These are phyloP conservation scores for Sternotherus odoratus DNA, from an alignment of 2,797 vertebrate species.

Conservation along the genomic window DNA sequence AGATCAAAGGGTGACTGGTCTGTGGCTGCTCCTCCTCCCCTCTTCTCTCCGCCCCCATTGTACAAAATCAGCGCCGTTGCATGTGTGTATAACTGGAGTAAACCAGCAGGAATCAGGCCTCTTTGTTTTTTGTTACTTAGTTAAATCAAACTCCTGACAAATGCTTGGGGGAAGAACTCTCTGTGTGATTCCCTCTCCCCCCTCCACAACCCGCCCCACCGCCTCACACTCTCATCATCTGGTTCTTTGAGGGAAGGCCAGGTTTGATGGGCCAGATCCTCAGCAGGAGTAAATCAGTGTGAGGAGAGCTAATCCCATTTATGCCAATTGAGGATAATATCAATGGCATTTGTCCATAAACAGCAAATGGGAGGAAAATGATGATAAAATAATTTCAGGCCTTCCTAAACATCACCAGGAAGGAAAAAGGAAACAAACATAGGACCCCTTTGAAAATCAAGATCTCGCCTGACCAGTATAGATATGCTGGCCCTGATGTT, in stretches of 20 bases:
- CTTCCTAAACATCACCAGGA: neutral
- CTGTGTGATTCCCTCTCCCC: too few species aligned
- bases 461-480: neutral
- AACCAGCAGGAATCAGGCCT: neutral
- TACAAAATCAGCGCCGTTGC: neutral
- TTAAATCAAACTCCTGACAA: neutral
- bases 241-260: too few species aligned
- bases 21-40: neutral
- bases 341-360: too few species aligned
- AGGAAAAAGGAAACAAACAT: neutral
- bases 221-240: too few species aligned
- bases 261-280: neutral
- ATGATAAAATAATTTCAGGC: neutral
- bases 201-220: too few species aligned
- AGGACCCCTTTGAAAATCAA: neutral
- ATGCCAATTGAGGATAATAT: neutral
- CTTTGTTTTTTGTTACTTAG: neutral
- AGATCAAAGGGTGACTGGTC: neutral
- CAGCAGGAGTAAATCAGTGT: neutral
- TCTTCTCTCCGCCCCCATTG: neutral
- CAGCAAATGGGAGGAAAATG: neutral
- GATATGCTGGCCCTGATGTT: neutral
- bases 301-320: neutral
- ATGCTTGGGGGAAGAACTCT: neutral
- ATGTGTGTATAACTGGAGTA: neutral